Base-by-base conservation (phyloP, 1,140 invertebrate species). In the Platorchestia sp. region DNA sequence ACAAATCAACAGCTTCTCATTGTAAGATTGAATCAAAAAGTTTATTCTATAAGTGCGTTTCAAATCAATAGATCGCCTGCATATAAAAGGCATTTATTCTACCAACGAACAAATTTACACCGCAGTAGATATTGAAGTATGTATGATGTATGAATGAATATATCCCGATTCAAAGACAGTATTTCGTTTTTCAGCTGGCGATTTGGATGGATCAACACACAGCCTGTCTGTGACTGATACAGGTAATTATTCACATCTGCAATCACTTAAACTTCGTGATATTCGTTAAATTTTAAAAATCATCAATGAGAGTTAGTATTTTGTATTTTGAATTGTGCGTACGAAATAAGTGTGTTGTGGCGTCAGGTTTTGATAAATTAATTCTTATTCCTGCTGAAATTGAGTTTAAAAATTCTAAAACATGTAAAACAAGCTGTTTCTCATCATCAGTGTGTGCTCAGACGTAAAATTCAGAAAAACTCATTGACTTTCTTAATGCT, bases 171-270 rank as follows among this genome's bases (percentile, higher is more conserved):
- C 10, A 75, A 10, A 75, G 59, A 10, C 59, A 19, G 36, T 75
- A 27, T 36, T 75, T 75, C 10, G 36, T 27, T 75, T 75, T 75
- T 75, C 96, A 97, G 96, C 96, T 95, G 96, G 96, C 51, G 97
- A 97, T 95, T 96, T 97, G 41, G 97, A 97, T 95, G 97, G 97
- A 41, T 97, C 97, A 27, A 97, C 97, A 5, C 97, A 97, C 95
- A 97, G 97, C 93, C 96, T 97, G 75, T 97, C 97, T 41, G 97
- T 97, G 40, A 96, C 96, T 19, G 97, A 97, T 96, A 96, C 96
- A 97, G 97, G 97, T 97, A 96, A 97, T 75, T 75, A 36, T 75
- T 75, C 59, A 75, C 59, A 22, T 75, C 27, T 75, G 36, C 27
- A 3, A 10, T 14, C 47, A 6, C 27, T 3, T 75, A 75, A 75